A percentile compares a stretch with the other conserved stretches of the same genome.
These are phyloP conservation scores for Drosophila teissieri DNA, from an alignment of 1,140 invertebrate species.

Conservation along the genomic window DNA sequence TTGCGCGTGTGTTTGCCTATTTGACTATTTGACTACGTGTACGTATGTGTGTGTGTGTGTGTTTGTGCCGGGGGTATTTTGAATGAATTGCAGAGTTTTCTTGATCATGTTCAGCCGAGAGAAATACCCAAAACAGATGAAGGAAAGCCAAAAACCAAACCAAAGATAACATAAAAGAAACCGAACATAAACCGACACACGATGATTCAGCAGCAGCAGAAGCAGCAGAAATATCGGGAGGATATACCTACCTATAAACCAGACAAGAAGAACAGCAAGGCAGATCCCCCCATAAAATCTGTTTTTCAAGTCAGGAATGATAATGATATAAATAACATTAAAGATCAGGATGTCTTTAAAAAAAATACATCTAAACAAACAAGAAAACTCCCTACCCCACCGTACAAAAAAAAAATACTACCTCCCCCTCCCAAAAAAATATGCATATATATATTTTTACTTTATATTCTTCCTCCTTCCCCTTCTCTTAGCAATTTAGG, in stretches of 20 bases:
- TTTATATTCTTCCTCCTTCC: conserved; percentile 83
- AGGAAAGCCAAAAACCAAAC: conserved; percentile 24
- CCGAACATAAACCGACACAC: conserved; percentile 23
- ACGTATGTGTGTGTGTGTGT: conserved; percentile 8
- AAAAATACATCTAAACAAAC: background rate
- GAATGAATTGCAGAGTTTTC: conserved; percentile 70
- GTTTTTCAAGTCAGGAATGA: conserved; percentile 29
- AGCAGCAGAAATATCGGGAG: conserved; percentile 48
- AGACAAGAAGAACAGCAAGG: conserved; percentile 33
- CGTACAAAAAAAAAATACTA: conserved; percentile 16
- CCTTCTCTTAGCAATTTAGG: conserved; percentile 84
- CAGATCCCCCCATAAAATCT: conserved; percentile 21
- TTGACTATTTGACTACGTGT: conserved; percentile 5
- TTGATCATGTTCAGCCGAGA: conserved; percentile 66
- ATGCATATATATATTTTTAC: conserved; percentile 83
- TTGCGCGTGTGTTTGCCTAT: conserved; percentile 22
- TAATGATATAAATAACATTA: conserved; percentile 28
- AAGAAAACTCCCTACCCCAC: conserved; percentile 38
- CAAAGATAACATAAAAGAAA: conserved; percentile 15
- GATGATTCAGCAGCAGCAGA: conserved; percentile 47
- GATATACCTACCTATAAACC: conserved; percentile 22
- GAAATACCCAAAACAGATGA: conserved; percentile 27
- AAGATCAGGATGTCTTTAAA: conserved; percentile 39
- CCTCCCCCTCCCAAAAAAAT: conserved; percentile 39
- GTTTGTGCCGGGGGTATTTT: conserved; percentile 6